Percentiles rank a stretch among this genome's conserved stretches.
Conservation (phyloP, 1,140 invertebrate species). For the Drosophila prosaltans region DNA sequence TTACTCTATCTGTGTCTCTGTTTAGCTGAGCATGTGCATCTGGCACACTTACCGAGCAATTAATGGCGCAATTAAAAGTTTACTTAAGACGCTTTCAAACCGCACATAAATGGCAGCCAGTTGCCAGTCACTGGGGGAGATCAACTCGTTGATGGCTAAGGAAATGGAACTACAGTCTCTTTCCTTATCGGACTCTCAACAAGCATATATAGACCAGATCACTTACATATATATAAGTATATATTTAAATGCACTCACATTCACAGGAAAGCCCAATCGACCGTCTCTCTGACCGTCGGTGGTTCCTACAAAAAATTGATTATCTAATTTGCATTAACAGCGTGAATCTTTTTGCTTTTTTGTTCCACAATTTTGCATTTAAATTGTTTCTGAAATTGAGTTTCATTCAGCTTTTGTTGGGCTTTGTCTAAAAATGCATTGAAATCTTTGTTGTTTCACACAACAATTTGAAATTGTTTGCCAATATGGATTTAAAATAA, state of each 20-base stretch:
- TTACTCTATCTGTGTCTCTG: not conserved
- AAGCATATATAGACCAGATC: constrained; percentile 9
- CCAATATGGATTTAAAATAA: not conserved
- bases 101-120: constrained; percentile 62
- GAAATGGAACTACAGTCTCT: not conserved
- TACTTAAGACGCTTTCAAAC: constrained; percentile 74
- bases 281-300: not conserved
- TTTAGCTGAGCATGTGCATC: constrained; percentile 58
- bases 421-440: too few species aligned
- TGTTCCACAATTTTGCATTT: constrained; percentile 10
- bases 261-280: not conserved
- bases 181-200: not conserved
- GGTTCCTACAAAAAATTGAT: not conserved
- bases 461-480: not conserved
- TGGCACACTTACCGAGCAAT: constrained; percentile 78
- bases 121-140: constrained; percentile 33
- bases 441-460: not conserved
- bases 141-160: constrained; percentile 18
- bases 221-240: not conserved
- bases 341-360: constrained; percentile 1
- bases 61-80: constrained; percentile 81
- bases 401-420: constrained; percentile 1
- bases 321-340: constrained; percentile 30
- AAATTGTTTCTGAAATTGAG: constrained; percentile 12
- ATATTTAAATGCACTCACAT: not conserved